Conservation (phyloP, 2,888 invertebrate species). For the Lasiommata megera region DNA sequence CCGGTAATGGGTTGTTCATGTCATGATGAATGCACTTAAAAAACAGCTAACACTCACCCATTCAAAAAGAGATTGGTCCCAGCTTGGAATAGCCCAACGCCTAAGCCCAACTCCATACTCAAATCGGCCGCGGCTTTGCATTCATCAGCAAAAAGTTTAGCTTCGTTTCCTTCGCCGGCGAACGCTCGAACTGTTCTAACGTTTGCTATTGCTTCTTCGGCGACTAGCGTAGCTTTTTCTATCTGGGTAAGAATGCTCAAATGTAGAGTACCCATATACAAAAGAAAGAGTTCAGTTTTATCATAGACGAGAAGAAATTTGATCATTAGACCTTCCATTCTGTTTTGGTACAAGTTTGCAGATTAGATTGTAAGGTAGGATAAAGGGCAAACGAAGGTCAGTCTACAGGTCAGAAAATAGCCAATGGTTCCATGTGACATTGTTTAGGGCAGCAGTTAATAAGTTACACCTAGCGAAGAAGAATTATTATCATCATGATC, state of each 20-base stretch:
- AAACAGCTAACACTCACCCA: conserved; percentile 70
- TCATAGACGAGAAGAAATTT: no score
- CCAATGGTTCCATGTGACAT: no score
- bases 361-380: no score
- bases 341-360: no score
- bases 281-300: no score
- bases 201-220: conserved; percentile 96
- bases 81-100: conserved; percentile 95
- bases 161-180: conserved; percentile 94
- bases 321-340: no score
- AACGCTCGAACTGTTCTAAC: conserved; percentile 96
- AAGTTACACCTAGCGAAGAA: no score
- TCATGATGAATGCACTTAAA: neutral
- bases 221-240: conserved; percentile 92
- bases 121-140: conserved; percentile 86
- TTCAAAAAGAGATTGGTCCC: conserved; percentile 92
- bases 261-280: neutral
- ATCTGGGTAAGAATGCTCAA: conserved; percentile 69
- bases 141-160: conserved; percentile 86
- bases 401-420: no score
- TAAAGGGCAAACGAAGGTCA: no score
- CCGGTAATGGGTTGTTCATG: no score
- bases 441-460: no score
- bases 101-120: conserved; percentile 91
- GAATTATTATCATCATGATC: no score